Conservation (phyloP, 2,113 vertebrate species). For the Uria lomvia region DNA sequence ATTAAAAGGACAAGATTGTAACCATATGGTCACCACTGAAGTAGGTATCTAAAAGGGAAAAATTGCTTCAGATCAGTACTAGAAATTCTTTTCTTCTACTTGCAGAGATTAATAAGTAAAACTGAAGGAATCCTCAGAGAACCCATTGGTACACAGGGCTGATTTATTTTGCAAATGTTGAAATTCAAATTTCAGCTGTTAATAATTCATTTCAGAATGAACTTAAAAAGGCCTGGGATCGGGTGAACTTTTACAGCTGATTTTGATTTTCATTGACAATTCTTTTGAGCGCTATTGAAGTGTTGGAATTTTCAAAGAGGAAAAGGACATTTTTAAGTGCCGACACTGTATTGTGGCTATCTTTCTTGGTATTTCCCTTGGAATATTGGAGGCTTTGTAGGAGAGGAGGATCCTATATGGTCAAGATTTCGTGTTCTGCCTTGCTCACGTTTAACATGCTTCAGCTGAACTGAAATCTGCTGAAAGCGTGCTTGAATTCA, state of each 20-base stretch:
- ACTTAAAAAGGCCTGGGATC: not conserved
- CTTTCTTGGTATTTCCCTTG: not conserved
- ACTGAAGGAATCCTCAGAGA: not conserved
- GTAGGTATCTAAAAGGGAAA: not conserved
- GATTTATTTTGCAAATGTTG: not conserved
- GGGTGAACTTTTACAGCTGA: not conserved
- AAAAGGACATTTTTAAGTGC: not conserved
- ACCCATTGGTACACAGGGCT: not conserved
- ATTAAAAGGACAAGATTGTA: not conserved
- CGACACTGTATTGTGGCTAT: not conserved
- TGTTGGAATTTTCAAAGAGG: not conserved
- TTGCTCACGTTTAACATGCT: not conserved
- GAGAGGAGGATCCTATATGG: not conserved
- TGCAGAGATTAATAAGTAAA: not conserved
- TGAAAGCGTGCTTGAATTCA: not conserved
- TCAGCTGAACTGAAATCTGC: not conserved
- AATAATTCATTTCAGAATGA: not conserved
- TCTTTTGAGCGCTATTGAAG: not conserved
- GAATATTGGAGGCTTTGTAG: not conserved
- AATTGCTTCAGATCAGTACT: not conserved
- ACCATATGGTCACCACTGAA: not conserved
- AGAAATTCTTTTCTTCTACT: not conserved
- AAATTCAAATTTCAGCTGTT: not conserved
- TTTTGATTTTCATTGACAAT: not conserved
- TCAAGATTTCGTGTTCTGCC: not conserved